Evolutionary conservation across 2,888 invertebrate species (phyloP).

Genomic region (Formica aserva): DNA sequence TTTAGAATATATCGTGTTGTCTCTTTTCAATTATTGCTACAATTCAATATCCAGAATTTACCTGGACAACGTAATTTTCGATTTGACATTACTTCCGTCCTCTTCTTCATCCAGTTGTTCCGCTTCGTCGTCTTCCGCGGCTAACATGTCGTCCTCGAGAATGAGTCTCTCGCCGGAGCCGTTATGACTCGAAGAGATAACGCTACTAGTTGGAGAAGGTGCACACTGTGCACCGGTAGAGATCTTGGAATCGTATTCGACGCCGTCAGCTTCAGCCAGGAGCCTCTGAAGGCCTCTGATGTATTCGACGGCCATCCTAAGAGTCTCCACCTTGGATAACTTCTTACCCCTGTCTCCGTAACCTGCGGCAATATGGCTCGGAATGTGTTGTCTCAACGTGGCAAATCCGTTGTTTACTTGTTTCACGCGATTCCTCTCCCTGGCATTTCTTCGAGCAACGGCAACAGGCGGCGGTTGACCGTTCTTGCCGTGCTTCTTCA

Average conservation of each 20-base stretch:
- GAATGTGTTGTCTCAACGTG: conserved; percentile 94
- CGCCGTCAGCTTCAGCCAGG: conserved; percentile 89
- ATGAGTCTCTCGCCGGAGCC: conserved; percentile 85
- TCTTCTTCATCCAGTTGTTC: conserved; percentile 80
- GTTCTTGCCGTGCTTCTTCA: conserved; percentile 85
- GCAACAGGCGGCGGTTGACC: conserved; percentile 91
- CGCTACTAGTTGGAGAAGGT: conserved; percentile 85
- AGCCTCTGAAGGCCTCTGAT: conserved; percentile 93
- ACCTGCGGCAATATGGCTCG: conserved; percentile 92
- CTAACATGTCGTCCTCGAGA: conserved; percentile 86
- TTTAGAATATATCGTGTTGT: background rate
- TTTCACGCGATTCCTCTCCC: conserved; percentile 96
- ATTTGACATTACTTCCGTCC: conserved; percentile 71
- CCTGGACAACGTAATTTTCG: conserved; percentile 66
- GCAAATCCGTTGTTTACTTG: conserved; percentile 97
- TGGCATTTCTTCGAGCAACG: conserved; percentile 95
- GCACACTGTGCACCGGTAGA: conserved; percentile 84
- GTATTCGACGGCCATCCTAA: conserved; percentile 96
- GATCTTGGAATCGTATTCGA: conserved; percentile 86
- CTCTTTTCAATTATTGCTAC: background rate
- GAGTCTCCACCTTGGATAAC: conserved; percentile 94
- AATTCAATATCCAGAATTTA: conserved; percentile 40
- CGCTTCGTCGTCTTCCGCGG: conserved; percentile 85
- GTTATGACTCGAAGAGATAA: conserved; percentile 84
- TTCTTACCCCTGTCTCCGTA: conserved; percentile 91